These are phyloP conservation scores for Helogale parvula DNA, from an alignment of 2,113 vertebrate species.

Conservation along the genomic window DNA sequence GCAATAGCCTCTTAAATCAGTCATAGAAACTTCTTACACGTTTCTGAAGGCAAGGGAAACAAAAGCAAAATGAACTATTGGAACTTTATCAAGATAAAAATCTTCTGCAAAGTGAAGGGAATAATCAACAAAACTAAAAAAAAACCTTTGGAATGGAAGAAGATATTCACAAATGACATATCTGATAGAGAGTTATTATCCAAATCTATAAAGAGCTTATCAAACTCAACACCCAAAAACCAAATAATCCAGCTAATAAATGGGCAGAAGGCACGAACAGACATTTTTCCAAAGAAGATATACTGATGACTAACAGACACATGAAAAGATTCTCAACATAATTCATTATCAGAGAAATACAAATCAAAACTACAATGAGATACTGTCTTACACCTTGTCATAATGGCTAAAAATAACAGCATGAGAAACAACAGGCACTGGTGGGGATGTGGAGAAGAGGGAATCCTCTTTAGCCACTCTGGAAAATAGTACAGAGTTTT, in stretches of 20 bases:
- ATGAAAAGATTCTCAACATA: neutral
- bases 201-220: neutral
- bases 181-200: neutral
- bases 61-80: neutral
- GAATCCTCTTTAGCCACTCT: neutral
- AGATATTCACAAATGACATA: neutral
- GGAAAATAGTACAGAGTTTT: neutral
- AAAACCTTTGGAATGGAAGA: neutral
- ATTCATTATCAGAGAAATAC: neutral
- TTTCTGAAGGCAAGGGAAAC: neutral
- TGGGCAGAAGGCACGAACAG: neutral
- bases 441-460: neutral
- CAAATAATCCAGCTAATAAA: neutral
- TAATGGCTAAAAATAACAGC: neutral
- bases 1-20: neutral
- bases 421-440: neutral
- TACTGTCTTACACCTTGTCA: neutral
- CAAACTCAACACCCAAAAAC: neutral
- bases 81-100: neutral
- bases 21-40: neutral
- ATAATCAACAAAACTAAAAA: neutral
- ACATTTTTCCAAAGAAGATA: neutral
- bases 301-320: neutral
- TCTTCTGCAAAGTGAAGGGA: neutral
- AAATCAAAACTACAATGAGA: neutral